phyloP scores from a whole-genome alignment of 2,888 invertebrate genomes.

The Spilarctia lutea region DNA sequence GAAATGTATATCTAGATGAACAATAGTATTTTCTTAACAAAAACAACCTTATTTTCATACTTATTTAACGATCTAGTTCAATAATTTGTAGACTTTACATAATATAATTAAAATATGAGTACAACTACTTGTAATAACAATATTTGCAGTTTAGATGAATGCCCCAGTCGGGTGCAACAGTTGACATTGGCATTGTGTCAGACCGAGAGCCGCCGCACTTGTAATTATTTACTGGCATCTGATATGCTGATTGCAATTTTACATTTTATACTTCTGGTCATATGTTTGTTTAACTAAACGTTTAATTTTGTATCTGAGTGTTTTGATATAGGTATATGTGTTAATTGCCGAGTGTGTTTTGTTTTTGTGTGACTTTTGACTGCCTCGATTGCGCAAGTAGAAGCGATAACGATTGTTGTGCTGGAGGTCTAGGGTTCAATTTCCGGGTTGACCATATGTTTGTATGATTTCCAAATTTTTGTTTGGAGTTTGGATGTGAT shows the following conservation, averaged over 20 bases:
- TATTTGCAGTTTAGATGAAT: background rate
- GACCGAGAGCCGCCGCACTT: background rate
- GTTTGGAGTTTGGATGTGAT: too few species aligned
- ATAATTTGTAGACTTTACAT: background rate
- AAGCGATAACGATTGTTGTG: too few species aligned
- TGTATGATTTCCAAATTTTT: too few species aligned
- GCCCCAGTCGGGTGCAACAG: conserved; percentile 12
- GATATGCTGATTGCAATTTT: background rate
- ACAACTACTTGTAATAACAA: background rate
- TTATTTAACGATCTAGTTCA: background rate
- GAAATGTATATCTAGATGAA: background rate
- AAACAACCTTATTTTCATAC: background rate
- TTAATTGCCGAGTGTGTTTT: background rate
- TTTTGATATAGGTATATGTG: background rate
- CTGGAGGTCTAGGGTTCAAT: too few species aligned
- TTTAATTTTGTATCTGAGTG: background rate
- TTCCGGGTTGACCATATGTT: too few species aligned
- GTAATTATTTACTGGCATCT: background rate
- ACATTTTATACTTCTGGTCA: background rate
- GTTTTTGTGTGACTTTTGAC: background rate
- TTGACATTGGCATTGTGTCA: conserved; percentile 28
- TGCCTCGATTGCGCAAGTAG: too few species aligned
- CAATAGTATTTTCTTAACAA: background rate
- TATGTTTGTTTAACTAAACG: background rate
- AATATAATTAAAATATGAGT: background rate